Evolutionary conservation across 2,797 vertebrate genomes (phyloP).

Genomic region (Cheirogaleus major): DNA sequence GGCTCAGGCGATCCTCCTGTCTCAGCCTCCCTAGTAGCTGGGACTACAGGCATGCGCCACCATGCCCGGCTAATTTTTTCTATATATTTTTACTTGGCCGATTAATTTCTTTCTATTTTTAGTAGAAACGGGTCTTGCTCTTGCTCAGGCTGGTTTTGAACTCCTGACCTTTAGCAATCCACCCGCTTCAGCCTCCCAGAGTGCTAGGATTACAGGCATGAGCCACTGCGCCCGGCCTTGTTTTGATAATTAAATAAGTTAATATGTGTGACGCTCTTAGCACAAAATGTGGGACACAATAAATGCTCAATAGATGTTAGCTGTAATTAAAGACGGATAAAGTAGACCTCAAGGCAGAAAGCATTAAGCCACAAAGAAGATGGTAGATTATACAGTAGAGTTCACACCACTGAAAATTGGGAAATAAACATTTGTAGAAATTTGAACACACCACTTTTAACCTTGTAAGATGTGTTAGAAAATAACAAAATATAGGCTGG

Average conservation of each 20-base stretch:
- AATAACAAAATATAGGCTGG: background rate
- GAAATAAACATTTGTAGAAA: background rate
- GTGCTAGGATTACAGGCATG: too few species aligned
- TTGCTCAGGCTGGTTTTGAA: too few species aligned
- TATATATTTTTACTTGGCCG: too few species aligned
- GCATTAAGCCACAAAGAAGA: background rate
- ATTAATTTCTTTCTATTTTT: too few species aligned
- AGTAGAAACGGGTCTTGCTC: too few species aligned
- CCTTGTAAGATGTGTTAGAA: background rate
- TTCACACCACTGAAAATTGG: constrained; percentile 1
- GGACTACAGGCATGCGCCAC: too few species aligned
- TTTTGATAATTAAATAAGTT: constrained; percentile 1
- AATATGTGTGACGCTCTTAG: background rate
- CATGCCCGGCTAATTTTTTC: too few species aligned
- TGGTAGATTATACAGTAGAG: background rate
- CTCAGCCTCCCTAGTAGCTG: too few species aligned
- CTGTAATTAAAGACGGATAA: background rate
- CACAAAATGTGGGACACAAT: background rate
- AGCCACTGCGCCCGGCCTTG: too few species aligned
- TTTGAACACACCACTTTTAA: background rate
- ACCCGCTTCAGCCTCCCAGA: too few species aligned
- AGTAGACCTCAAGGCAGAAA: background rate
- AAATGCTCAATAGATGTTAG: background rate
- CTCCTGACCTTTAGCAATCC: too few species aligned
- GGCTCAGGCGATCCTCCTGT: too few species aligned